Evolutionary conservation across 2,888 invertebrate species (phyloP), one percentile per base, ranked within the genome.

Genomic region (Melanargia galathea): DNA sequence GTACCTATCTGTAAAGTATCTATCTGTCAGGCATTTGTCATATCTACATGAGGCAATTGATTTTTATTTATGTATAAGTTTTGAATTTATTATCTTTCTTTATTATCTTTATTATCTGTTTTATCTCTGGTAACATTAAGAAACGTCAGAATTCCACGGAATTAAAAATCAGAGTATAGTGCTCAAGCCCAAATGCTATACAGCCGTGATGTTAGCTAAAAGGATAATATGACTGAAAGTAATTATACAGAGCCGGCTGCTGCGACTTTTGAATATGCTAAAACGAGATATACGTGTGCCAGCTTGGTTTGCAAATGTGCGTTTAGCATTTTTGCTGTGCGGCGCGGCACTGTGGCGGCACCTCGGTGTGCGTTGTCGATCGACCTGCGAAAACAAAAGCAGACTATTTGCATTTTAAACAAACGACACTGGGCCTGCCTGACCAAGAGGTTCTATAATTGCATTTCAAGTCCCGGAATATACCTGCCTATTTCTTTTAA

Each of bases 351-450:
- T n/a, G n/a, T n/a, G n/a, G n/a, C n/a, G n/a, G 68, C 65, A 71
- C 71, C 72, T 70, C 75, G 73, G 71, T 71, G 76, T 66, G 69
- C 72, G 71, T 71, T 78, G 81, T 79, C 81, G 80, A 84, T 84
- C 80, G 78, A 71, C 72, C 69, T 71, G 73, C 74, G 75, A 79
- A 84, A 86, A 89, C 88, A 87, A 88, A 89, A 84, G 83, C 80
- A 78, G 79, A 81, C 79, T 83, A 88, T 90, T 90, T 89, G 84
- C 90, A 90, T 88, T 87, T 87, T 87, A 88, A 87, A 83, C 81
- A 84, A 84, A 85, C 84, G 85, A 87, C 87, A 86, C 86, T 82
- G 79, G 78, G 76, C 80, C 76, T 76, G 78, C 76, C 75, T 79
- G 75, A 77, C 79, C 77, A 75, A 79, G 60, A 60, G 49, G 22